Base-by-base conservation (phyloP, 1,140 invertebrate genomes). In the Odontomachus brunneus region DNA sequence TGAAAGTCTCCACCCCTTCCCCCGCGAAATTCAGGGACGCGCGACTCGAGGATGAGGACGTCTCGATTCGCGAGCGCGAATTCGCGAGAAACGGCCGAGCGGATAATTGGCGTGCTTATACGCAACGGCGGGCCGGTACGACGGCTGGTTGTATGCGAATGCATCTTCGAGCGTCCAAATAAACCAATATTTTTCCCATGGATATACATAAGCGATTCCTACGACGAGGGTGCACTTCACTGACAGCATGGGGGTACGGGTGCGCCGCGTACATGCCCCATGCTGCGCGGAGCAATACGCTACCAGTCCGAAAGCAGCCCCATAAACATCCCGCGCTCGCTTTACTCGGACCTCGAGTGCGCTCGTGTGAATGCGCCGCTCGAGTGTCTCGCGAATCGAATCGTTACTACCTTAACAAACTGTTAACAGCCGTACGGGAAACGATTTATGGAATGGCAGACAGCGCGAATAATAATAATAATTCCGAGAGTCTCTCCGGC, bases 101-200 rank as follows among this genome's bases (percentile, higher is more conserved):
- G 5, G 17, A 29, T 55, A 63, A 86, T 84, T 72, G 38, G 14
- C 22, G 53, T 5, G 29, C 29, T 33, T 33, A 33, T 33, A 38
- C 53, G 26, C 48, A 57, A 69, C 60, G 66, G 80, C 69, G 55
- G 76, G 57, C 71, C 9, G 38, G 80, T 83, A 57, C 49, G 22
- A 78, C 76, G 22, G 78, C 72, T n/a, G n/a, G 84, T 71, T 84
- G 69, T 69, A 53, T 19, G 17, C 73, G 84, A 90, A 89, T 87
- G 85, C 83, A 83, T 91, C 85, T 90, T 89, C 71, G 67, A 87
- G 80, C 74, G 81, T 69, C 87, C 86, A 91, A 93, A 92, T 93
- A 92, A 92, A 92, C 92, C 86, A 91, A 92, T 92, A 92, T 93
- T 92, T 93, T 93, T 93, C 92, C 92, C 92, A 93, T 93, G 92